Evolutionary conservation across 1,140 invertebrate genomes (phyloP).

Genomic region (Arion vulgaris): DNA sequence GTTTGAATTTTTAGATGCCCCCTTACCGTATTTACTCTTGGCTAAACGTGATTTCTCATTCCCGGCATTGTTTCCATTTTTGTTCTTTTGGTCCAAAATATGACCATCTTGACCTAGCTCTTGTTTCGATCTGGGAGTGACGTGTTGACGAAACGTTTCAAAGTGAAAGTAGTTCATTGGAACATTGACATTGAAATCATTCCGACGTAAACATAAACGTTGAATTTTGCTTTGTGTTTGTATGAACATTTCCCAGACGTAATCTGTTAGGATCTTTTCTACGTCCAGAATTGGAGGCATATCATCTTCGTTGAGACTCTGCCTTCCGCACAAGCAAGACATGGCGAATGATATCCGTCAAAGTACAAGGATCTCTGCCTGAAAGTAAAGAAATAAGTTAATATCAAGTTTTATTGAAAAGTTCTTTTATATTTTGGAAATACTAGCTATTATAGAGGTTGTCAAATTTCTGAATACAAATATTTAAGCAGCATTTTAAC

Average conservation of each 20-base stretch:
- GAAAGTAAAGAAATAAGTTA: background rate
- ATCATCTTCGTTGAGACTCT: background rate
- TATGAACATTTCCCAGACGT: constrained; percentile 39
- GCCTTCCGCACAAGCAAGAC: background rate
- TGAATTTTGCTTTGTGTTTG: background rate
- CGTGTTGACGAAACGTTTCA: constrained; percentile 33
- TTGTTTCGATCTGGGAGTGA: background rate
- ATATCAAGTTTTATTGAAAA: too few relatives aligned
- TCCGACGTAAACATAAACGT: constrained; percentile 36
- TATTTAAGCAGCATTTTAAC: too few relatives aligned
- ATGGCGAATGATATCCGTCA: background rate
- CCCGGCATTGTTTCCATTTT: background rate
- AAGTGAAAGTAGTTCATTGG: constrained; percentile 50
- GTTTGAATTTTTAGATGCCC: background rate
- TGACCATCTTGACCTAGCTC: background rate
- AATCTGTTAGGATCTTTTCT: constrained; percentile 41
- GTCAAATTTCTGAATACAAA: too few relatives aligned
- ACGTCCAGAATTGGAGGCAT: constrained; percentile 42
- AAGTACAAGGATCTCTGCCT: background rate
- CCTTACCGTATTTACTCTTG: background rate
- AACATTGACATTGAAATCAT: constrained; percentile 43
- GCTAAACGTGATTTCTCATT: background rate
- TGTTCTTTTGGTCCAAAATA: background rate
- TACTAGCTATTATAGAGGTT: too few relatives aligned
- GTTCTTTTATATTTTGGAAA: too few relatives aligned